Evolutionary conservation across 2,888 invertebrate species (phyloP), one percentile per base, ranked within the genome.

Genomic region (Pardosa pseudoannulata): DNA sequence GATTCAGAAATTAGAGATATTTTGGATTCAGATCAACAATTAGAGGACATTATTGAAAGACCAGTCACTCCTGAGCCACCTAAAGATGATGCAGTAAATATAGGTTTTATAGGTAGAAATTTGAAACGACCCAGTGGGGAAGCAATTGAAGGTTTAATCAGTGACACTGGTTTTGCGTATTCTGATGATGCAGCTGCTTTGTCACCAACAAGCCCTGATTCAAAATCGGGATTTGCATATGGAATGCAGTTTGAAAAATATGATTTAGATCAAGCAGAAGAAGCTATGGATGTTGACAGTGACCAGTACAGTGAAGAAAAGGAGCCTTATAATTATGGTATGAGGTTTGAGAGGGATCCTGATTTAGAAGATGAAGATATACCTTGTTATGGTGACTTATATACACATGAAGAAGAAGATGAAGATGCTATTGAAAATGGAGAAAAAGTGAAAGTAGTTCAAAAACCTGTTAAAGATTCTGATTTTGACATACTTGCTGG

Each of bases 401-500:
- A 92, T 87, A 90, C 92, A 28, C 92, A 91, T 50, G 95, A 96
- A 7, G 90, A 90, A 72, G 89, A 89, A 50, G 92, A 97, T 64
- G 97, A 97, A 92, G 97, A 97, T 90, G 97, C 97, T 64, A 96
- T 97, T 92, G 89, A 89, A 56, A 89, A 89, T n/a, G 88, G 90
- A 90, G 50, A 91, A 91, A 88, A 92, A 91, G 2, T 71, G 62
- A 65, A 79, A 87, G 89, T 90, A 50, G 90, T 91, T 64, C 88
- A 90, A 72, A 91, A 90, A 88, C 91, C 91, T 23, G 65, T 73
- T 13, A 97, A 97, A 90, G 96, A 97, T 0, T 97, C 98, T 0
- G 98, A 98, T 90, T 97, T 96, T 89, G 97, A 97, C 92, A 95
- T 96, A 89, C 92, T 97, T 81, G 95, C 96, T 73, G 94, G 96